Conservation (phyloP, 2,797 vertebrate genomes). For the Sebastes matsubarae region DNA sequence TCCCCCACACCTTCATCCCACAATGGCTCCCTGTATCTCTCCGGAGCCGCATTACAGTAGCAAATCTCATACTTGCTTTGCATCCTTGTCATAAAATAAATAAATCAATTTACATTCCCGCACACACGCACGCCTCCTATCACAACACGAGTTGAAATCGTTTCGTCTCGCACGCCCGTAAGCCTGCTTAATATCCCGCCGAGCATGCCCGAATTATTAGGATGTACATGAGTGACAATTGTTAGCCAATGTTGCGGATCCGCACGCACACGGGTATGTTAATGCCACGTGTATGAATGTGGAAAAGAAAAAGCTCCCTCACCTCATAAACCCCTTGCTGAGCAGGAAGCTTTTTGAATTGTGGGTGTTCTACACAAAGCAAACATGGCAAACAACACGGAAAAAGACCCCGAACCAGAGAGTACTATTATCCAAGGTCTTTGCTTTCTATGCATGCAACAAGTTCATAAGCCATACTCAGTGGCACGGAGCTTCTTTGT, state of each 20-base stretch:
- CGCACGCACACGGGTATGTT: conserved; percentile 33
- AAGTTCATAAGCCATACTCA: conserved; percentile 61
- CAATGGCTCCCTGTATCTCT: conserved; percentile 50
- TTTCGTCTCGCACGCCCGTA: conserved; percentile 74
- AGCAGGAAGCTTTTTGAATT: conserved; percentile 56
- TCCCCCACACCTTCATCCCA: conserved; percentile 73
- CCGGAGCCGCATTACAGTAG: conserved; percentile 77
- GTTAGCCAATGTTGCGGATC: conserved; percentile 68
- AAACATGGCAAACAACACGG: conserved; percentile 40
- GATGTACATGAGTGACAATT: conserved; percentile 67
- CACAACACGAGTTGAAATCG: conserved; percentile 67
- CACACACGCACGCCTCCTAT: conserved; percentile 52
- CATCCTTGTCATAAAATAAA: conserved; percentile 78
- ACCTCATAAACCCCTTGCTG: conserved; percentile 54
- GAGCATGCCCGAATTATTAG: conserved; percentile 77
- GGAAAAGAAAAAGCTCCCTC: conserved; percentile 33
- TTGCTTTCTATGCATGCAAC: conserved; percentile 69
- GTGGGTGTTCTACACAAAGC: conserved; percentile 75
- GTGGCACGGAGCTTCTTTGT: not conserved
- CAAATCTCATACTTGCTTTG: conserved; percentile 81
- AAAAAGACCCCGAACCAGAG: conserved; percentile 39
- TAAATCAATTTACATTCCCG: conserved; percentile 77
- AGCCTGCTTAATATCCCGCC: conserved; percentile 77
- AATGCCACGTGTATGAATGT: conserved; percentile 59
- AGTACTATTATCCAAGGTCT: conserved; percentile 28